Base-by-base conservation (phyloP, 1,140 invertebrate species). In the Drepana arcuata region DNA sequence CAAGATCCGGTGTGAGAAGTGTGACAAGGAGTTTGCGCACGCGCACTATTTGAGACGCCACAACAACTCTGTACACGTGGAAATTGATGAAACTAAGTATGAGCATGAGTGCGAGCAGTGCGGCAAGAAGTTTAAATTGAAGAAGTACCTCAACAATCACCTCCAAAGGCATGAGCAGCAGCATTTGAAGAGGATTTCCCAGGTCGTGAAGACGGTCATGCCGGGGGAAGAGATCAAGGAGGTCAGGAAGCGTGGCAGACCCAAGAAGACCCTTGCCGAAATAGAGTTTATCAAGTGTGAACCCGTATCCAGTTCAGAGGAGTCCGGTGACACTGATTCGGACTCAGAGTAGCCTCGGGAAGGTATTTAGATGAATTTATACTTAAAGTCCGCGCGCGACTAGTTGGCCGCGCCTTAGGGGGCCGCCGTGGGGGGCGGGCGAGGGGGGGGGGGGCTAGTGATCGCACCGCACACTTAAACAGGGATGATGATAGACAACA, bases 251-350 rank as follows among this genome's bases (percentile, higher is more conserved):
- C 38, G 63, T 2, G 66, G 68, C 0, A 50, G 74, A 2, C 65
- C 67, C 2, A 46, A 54, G 5, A 55, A 63, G 31, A 31, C 45
- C 0, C 29, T 58, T 4, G 69, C 59, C 1, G 77, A 78, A 34
- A 73, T 78, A 3, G 77, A 81, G 52, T 81, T 81, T 33, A 78
- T 78, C 3, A 81, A 81, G 37, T 81, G 77, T 31, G 77, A 81
- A 28, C 77, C 73, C 0, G 60, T 78, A 0, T 66, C 63, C 4
- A 65, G 55, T 16, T 59, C 66, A 0, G 64, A 70, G 1, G 65
- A 66, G 2, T 51, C 49, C 0, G 56, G 61, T 4, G 54, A 50
- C 4, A 34, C 33, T 1, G 53, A 60, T 10, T 46, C 43, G 1
- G 60, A 63, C 4, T 41, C 34, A 7, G 46, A 41, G 5, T 52